A percentile compares a stretch with the other conserved stretches of the same genome.
These are phyloP conservation scores for Saturnia japonica DNA, from an alignment of 2,888 invertebrate genomes.

Conservation along the genomic window DNA sequence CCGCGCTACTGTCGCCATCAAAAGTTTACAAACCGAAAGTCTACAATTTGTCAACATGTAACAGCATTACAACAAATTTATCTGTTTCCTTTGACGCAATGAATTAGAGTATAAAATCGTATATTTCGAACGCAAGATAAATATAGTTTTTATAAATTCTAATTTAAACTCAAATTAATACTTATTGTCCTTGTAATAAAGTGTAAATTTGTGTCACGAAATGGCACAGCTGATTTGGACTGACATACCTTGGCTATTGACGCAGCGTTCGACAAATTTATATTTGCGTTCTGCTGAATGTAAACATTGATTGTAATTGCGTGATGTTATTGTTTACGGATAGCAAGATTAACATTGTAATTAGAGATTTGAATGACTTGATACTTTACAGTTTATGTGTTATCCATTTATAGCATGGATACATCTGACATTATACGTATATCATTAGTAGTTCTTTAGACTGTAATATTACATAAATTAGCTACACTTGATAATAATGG, in stretches of 20 bases:
- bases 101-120: slow-evolving; percentile 25
- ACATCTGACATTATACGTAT: too few species aligned
- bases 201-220: not conserved
- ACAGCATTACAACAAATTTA: slow-evolving; percentile 26
- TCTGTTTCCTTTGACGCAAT: not conserved
- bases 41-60: slow-evolving; percentile 18
- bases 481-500: too few species aligned
- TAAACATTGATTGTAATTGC: not conserved
- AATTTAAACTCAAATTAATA: not conserved
- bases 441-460: not conserved
- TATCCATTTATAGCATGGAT: not conserved
- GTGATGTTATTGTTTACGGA: not conserved
- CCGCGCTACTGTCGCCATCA: slow-evolving; percentile 58
- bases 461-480: too few species aligned
- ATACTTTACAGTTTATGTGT: too few species aligned
- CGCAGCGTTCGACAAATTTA: not conserved
- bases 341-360: slow-evolving; percentile 3
- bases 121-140: slow-evolving; percentile 14
- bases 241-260: not conserved
- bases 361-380: slow-evolving; percentile 7
- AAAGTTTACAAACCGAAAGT: not conserved
- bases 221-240: not conserved
- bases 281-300: slow-evolving; percentile 7
- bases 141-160: slow-evolving; percentile 15
- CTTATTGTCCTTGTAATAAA: not conserved